phyloP scores from a whole-genome alignment of 2,888 invertebrate genomes.

The Ectropis crepuscularia region DNA sequence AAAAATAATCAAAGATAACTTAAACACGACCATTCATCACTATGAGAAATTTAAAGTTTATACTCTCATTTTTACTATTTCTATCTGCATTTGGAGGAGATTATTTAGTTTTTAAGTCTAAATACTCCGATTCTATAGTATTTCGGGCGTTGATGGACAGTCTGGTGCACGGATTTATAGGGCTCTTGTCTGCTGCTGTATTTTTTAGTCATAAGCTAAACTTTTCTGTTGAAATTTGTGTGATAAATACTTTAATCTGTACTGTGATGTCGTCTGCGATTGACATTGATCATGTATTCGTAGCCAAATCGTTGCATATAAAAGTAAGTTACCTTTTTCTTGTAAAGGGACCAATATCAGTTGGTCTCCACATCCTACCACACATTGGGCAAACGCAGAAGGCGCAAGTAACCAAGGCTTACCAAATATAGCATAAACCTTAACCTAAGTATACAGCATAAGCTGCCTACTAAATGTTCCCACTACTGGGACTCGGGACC shows the following conservation, averaged over 20 bases:
- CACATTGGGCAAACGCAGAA: neutral
- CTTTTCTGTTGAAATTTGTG: constrained; percentile 46
- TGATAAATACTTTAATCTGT: constrained; percentile 62
- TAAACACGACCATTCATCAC: constrained; percentile 9
- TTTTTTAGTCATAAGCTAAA: constrained; percentile 63
- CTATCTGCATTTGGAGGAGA: constrained; percentile 63
- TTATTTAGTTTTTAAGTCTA: constrained; percentile 68
- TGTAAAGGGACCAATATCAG: neutral
- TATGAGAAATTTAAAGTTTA: constrained; percentile 59
- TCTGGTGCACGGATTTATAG: constrained; percentile 62
- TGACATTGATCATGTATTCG: constrained; percentile 73
- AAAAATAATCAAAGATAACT: neutral
- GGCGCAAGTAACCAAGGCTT: neutral
- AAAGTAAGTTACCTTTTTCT: constrained; percentile 57
- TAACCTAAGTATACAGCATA: neutral
- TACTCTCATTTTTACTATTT: constrained; percentile 56
- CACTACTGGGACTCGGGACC: no score
- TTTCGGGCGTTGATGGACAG: constrained; percentile 68
- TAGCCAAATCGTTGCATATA: constrained; percentile 66
- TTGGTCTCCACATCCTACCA: no score
- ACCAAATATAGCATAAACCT: neutral
- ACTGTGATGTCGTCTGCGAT: constrained; percentile 66
- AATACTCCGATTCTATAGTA: constrained; percentile 57
- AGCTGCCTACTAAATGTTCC: no score
- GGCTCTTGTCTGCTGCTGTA: constrained; percentile 61